A percentile compares a stretch with the other conserved stretches of the same genome.
These are phyloP conservation scores for Acipenser oxyrinchus DNA, from an alignment of 2,797 vertebrate genomes.

Conservation along the genomic window DNA sequence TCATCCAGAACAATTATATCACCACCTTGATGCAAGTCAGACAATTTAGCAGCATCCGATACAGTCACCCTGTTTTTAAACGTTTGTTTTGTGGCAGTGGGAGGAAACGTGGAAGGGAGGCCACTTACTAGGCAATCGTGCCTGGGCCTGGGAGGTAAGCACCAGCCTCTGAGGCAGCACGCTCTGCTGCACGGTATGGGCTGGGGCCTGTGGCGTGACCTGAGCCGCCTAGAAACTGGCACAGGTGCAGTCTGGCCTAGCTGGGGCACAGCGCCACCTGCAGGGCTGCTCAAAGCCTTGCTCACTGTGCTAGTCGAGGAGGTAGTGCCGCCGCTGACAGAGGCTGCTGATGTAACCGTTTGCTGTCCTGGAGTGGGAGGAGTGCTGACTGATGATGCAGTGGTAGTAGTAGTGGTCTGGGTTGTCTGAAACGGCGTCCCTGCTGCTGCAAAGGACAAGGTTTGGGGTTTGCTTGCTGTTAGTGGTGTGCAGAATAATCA, in stretches of 20 bases:
- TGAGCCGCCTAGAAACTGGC: constrained; percentile 46
- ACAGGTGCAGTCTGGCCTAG: constrained; percentile 58
- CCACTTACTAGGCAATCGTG: constrained; percentile 99
- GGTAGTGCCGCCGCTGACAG: constrained; percentile 46
- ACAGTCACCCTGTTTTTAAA: constrained; percentile 41
- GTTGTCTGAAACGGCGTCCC: constrained; percentile 73
- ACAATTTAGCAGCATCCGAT: constrained; percentile 54
- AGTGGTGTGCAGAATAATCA: constrained; percentile 36
- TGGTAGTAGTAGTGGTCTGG: constrained; percentile 62
- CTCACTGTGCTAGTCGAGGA: constrained; percentile 62
- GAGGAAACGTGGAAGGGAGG: constrained; percentile 58
- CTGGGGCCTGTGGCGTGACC: constrained; percentile 59
- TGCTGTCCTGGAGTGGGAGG: constrained; percentile 70
- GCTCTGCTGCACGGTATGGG: constrained; percentile 79
- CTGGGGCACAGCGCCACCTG: constrained; percentile 50
- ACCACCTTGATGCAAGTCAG: constrained; percentile 10
- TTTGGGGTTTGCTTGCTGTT: constrained; percentile 57
- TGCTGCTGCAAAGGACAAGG: constrained; percentile 79
- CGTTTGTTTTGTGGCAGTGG: constrained; percentile 45
- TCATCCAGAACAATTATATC: neutral
- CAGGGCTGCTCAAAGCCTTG: constrained; percentile 63
- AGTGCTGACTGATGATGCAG: constrained; percentile 48
- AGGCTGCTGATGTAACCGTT: constrained; percentile 54
- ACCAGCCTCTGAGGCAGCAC: constrained; percentile 91
- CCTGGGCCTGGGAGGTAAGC: constrained; percentile 95